Base-by-base conservation (phyloP, 2,797 vertebrate genomes). In the Sebastes matsubarae region DNA sequence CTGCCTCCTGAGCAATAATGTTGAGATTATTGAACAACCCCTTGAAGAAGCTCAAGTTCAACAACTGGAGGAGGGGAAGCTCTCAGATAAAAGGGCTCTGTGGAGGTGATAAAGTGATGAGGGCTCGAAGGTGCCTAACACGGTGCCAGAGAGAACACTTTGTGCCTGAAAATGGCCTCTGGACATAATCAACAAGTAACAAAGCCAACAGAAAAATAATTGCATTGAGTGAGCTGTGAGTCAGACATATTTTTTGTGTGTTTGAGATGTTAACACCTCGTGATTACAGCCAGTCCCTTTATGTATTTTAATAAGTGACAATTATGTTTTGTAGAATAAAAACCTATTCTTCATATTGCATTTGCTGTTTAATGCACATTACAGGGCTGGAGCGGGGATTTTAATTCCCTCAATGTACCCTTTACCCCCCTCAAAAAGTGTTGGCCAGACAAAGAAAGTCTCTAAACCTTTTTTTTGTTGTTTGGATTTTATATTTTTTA, bases 1-100 rank as follows among this genome's bases (percentile, higher is more conserved):
- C 86, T 93, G 94, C 91, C 90, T 83, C 72, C 83, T 90, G 80
- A 92, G 95, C 95, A 95, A 94, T 93, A 95, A 93, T 77, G 29
- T 64, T 79, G 89, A 88, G 87, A 92, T 94, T 94, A 95, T 83
- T 90, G 93, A 95, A 86, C 89, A 70, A 81, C 82, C 73, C 73
- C 77, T 90, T 84, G 81, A 90, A 88, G 84, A 88, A 24, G 24
- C 72, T 86, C 84, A 90, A 84, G 87, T 88, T 84, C 82, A 88
- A 80, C 77, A 72, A 68, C 77, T 22, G 52, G 32, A 36, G 65
- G 54, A 32, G 54, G 14, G 16, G 22, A 12, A 12, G 7, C n/a
- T 78, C 80, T 55, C 67, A 58, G 74, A 68, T 69, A 18, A 42
- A 81, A 87, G 79, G 27, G 70, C 68, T 72, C 61, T 20, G 72